Evolutionary conservation across 1,140 invertebrate species (phyloP), one percentile per base, ranked within the genome.

Genomic region (Penaeus japonicus): DNA sequence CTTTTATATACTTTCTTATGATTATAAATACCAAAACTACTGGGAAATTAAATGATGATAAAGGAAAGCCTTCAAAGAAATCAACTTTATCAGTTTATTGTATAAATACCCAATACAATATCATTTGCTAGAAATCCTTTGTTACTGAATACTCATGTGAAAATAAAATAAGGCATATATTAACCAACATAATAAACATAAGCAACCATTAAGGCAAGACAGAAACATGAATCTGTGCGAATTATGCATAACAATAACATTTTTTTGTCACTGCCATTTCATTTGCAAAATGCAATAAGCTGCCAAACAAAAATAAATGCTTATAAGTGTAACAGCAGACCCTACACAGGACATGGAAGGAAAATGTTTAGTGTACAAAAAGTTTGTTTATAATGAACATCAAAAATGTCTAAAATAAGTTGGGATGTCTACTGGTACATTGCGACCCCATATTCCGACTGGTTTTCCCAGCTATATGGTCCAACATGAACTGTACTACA

Each of bases 21-120:
- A 47, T 15, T 47, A 47, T 47, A 47, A 5, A 47, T 12, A 47
- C 47, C 47, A 47, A 12, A 47, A 47, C n/a, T n/a, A n/a, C n/a
- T n/a, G 47, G 47, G 10, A 47, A 47, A 47, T 47, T 12, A 47
- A 7, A 7, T 77, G 24, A 77, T 77, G 73, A 2, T 39, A 39
- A 32, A 15, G 73, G 5, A 32, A 20, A 77, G 12, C 30, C 73
- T 77, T 39, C n/a, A 20, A 77, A 32, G 30, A 32, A 77, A 32
- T 77, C 73, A 77, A 77, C 53, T 55, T 83, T 83, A 78, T 83
- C 65, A 77, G 39, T 88, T 88, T 88, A 88, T 88, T 88, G 86
- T 88, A 88, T 88, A 88, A 88, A 88, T 88, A 88, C 86, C 80
- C 86, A 83, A 83, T 88, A 88, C 86, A 88, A 77, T 88, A 88